phyloP scores from a whole-genome alignment of 2,888 invertebrate species.

The Zygogramma bicolorata region DNA sequence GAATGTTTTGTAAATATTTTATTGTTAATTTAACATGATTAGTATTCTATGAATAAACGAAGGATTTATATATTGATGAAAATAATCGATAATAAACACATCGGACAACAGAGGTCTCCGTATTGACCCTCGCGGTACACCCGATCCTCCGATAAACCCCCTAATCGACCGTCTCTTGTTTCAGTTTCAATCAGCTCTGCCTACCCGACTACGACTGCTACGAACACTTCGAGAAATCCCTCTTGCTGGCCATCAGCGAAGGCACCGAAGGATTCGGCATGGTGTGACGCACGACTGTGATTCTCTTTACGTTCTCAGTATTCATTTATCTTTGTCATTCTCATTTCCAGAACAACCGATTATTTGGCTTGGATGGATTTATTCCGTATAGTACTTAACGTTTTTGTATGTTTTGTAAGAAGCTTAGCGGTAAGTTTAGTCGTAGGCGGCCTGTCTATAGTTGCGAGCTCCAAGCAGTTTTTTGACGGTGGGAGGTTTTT shows the following conservation, averaged over 20 bases:
- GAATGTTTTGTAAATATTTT: too few species aligned
- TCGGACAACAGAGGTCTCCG: too few species aligned
- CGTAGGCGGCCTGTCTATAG: neutral
- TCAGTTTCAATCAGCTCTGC: constrained; percentile 94
- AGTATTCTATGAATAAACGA: too few species aligned
- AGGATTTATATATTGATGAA: too few species aligned
- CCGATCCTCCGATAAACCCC: too few species aligned
- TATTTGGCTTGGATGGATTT: neutral
- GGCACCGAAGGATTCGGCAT: constrained; percentile 94
- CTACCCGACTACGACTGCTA: constrained; percentile 95
- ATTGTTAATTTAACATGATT: too few species aligned
- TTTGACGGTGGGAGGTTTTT: neutral
- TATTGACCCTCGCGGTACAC: too few species aligned
- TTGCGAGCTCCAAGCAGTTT: neutral
- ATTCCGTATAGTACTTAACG: neutral
- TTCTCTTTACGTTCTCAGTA: constrained; percentile 40
- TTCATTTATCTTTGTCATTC: too few species aligned
- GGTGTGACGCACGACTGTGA: constrained; percentile 68
- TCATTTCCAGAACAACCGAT: neutral
- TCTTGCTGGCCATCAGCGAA: constrained; percentile 93
- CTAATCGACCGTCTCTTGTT: too few species aligned
- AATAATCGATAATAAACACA: too few species aligned
- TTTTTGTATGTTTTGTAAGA: constrained; percentile 5
- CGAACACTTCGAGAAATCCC: constrained; percentile 91
- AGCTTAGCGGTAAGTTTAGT: neutral